Conservation (phyloP, 2,888 invertebrate species). For the Strigamia crassipes region DNA sequence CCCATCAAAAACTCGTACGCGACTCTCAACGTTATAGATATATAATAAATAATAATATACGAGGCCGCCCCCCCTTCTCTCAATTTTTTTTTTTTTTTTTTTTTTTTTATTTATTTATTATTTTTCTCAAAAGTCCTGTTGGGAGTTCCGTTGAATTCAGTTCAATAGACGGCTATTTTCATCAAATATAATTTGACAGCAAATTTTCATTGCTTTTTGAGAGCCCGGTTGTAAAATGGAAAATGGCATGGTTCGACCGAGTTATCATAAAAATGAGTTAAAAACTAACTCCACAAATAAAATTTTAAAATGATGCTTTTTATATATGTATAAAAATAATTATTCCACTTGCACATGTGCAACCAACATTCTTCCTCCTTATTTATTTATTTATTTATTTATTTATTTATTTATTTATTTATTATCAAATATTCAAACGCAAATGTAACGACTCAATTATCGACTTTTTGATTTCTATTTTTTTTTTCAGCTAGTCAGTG, state of each 20-base stretch:
- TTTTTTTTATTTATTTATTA: neutral
- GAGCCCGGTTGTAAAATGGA: slow-evolving; percentile 39
- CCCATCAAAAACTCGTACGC: slow-evolving; percentile 27
- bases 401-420: neutral
- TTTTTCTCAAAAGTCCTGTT: slow-evolving; percentile 10
- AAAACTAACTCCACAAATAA: neutral
- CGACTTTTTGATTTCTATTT: no score
- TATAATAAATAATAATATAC: slow-evolving; percentile 29
- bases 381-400: neutral
- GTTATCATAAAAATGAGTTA: neutral
- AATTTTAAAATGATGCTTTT: neutral
- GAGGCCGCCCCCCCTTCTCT: neutral
- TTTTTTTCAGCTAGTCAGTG: no score
- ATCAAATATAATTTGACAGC: slow-evolving; percentile 33
- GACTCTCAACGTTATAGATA: slow-evolving; percentile 19
- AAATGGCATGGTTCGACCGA: neutral
- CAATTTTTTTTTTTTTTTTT: no score
- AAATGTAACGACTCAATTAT: no score
- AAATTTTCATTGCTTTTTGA: slow-evolving; percentile 44
- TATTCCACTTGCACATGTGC: neutral
- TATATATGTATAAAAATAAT: neutral
- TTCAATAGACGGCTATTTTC: slow-evolving; percentile 18
- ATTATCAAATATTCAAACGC: no score
- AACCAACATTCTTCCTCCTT: neutral
- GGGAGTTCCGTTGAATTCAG: neutral